Base-by-base conservation (phyloP, 1,140 invertebrate species). In the Drosophila virilis region DNA sequence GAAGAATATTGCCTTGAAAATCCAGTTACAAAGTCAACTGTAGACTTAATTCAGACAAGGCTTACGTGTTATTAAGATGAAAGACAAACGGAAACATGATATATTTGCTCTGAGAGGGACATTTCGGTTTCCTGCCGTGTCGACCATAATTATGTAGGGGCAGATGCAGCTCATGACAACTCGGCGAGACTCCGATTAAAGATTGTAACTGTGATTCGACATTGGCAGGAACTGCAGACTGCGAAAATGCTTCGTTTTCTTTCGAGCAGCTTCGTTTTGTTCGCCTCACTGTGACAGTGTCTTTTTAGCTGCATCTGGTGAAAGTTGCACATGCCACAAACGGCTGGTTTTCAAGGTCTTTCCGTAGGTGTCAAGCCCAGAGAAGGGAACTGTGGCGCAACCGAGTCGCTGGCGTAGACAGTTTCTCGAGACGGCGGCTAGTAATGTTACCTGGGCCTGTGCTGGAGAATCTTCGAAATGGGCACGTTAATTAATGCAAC, bases 291-390 rank as follows among this genome's bases (percentile, higher is more conserved):
- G 57, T 43, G 71, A 72, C 67, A 58, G 38, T 8, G 55, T 43
- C 55, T 57, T 46, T 54, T 48, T 35, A 35, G 43, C 38, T 70
- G 80, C 81, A 85, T 65, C 51, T 86, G 82, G 82, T 81, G 82
- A 85, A 85, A 85, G 82, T 85, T 85, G 80, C 40, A 66, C 58
- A 43, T 54, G 54, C 55, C 52, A 58, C 61, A 55, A 45, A 40
- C 51, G 48, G 43, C 51, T 86, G 82, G 57, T 86, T 86, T 86
- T 86, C 82, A 86, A 86, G 82, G 82, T 86, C 82, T 86, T 86
- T 86, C 37, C 43, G 46, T 65, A 50, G 62, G 67, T 65, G 54
- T 67, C 60, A 43, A 38, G 13, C 15, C 12, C 8, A 33, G 35
- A 33, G 43, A 67, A 40, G 52, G 50, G n/a, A 13, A 50, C 9